Base-by-base conservation (phyloP, 2,888 invertebrate species). In the Fissipunctia ypsillon region DNA sequence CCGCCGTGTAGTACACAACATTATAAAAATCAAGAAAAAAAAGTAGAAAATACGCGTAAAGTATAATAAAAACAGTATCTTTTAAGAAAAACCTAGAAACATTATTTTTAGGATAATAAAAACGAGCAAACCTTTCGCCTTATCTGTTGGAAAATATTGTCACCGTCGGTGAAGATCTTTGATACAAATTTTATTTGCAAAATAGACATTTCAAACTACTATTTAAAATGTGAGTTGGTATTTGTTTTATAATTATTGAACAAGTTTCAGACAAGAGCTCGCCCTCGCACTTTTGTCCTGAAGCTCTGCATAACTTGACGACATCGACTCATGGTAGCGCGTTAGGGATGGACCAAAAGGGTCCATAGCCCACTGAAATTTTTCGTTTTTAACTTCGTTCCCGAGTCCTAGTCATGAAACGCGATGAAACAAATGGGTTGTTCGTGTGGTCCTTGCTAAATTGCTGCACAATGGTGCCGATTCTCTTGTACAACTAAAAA, bases 41-140 rank as follows among this genome's bases (percentile, higher is more conserved):
- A 80, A 79, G 48, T 82, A 71, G 43, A 72, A 82, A 80, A 82
- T 83, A 73, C 69, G 12, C 16, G 16, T 54, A 79, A 67, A 78
- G 22, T 19, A n/a, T n/a, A 19, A 56, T 71, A 80, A 80, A 80
- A 80, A 82, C 43, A 63, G 71, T 77, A 71, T 77, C 16, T 64
- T 66, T 19, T 82, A 80, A 82, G 78, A 80, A 80, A 82, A 80
- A 57, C 56, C 28, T 73, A n/a, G 28, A 76, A 69, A 67, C n/a
- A 76, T 48, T 66, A 60, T 67, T 59, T 64, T 50, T 50, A 52
- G 50, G 19, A 43, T 35, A 48, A 25, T 35, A 56, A 38, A 71
- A 72, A 70, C 43, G 41, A 50, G 41, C 16, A 69, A 56, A 38
- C 16, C 25, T 56, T 59, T 50, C 41, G 52, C 45, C 52, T 19